phyloP scores from a whole-genome alignment of 2,113 vertebrate genomes.

The Hucho hucho region DNA sequence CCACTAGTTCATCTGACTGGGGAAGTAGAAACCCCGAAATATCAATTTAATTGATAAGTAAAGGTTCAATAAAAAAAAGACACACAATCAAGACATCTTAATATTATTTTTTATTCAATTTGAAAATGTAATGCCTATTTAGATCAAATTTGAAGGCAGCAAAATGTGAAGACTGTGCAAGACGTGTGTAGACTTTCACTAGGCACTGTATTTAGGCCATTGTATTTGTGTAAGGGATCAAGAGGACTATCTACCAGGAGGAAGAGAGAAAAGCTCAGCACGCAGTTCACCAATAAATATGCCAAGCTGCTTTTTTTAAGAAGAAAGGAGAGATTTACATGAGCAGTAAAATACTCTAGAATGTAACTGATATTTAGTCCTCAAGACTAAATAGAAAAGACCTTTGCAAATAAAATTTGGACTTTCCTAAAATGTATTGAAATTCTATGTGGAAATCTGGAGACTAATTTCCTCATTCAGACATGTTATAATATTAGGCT shows the following conservation, averaged over 20 bases:
- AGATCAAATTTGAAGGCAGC: neutral
- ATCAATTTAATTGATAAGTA: too few species aligned
- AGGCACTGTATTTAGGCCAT: constrained; percentile 56
- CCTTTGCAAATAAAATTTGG: constrained; percentile 45
- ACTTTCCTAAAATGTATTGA: neutral
- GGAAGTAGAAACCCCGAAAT: too few species aligned
- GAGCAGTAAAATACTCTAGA: constrained; percentile 57
- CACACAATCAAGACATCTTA: too few species aligned
- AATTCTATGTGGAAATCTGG: constrained; percentile 1
- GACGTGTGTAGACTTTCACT: constrained; percentile 30
- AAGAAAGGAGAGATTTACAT: constrained; percentile 64
- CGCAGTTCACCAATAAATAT: constrained; percentile 75
- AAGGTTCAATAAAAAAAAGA: too few species aligned
- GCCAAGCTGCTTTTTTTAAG: constrained; percentile 75
- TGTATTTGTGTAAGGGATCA: constrained; percentile 77
- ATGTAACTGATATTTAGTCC: constrained; percentile 58
- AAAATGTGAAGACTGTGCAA: too few species aligned
- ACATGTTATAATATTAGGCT: neutral
- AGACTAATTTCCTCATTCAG: constrained; percentile 6
- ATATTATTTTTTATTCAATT: neutral
- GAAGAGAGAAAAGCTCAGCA: constrained; percentile 69
- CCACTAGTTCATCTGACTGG: too few species aligned
- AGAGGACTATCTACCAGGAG: constrained; percentile 72
- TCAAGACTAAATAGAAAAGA: constrained; percentile 21
- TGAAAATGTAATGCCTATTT: too few species aligned